Evolutionary conservation across 2,888 invertebrate species (phyloP), one percentile per base, ranked within the genome.

Genomic region (Protophormia terraenovae): DNA sequence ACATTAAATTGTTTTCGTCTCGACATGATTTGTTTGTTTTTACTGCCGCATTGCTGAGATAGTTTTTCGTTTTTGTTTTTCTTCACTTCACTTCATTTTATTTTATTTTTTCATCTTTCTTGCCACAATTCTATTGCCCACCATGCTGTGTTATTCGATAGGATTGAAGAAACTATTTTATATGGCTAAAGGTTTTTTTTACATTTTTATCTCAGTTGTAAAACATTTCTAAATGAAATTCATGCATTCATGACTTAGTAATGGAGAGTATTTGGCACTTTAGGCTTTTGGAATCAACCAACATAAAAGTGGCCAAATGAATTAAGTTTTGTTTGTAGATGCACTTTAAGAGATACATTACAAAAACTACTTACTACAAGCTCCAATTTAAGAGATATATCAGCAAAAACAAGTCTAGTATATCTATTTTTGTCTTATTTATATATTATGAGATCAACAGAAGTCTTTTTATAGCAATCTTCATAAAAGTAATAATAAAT

Each of bases 11-110:
- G 71, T 58, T 76, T 84, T 79, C 79, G 79, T 79, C 79, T 79
- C 83, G 64, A 32, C 75, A 79, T 32, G 55, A 75, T 62, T 69
- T 75, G 75, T 66, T 79, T 73, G 71, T 62, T 75, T 77, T 66
- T 47, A 72, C 78, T 83, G 69, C 83, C 84, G 84, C 84, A 84
- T 80, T 84, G 84, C 84, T 80, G 71, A 67, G 45, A 79, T 75
- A 79, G 50, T 64, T 76, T 69, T 50, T 50, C 35, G 2, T 32
- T 47, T 60, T 24, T 2, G 10, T 12, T n/a, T 80, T 50, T 58
- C 27, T 27, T 50, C n/a, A n/a, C n/a, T n/a, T n/a, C n/a, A n/a
- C n/a, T 29, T 16, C 10, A 3, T 47, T 3, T 29, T n/a, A 4
- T 27, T 16, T 66, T 24, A 7, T 55, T 19, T 24, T 60, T 60